These are phyloP conservation scores for Leptonema lineaticorne DNA, from an alignment of 1,140 invertebrate species.

Conservation along the genomic window DNA sequence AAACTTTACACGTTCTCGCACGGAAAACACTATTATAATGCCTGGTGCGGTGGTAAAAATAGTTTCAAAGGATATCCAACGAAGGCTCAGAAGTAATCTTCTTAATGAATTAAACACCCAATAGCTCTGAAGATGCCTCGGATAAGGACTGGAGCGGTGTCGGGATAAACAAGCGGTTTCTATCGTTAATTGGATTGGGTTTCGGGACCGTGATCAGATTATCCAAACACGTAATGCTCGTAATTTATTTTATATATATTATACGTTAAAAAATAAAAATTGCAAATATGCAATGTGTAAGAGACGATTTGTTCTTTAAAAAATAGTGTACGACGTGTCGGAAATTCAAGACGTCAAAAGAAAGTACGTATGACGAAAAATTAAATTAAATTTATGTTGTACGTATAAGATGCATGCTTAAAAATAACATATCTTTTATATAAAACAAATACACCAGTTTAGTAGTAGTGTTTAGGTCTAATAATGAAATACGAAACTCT, in stretches of 20 bases:
- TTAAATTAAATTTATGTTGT: too few relatives aligned
- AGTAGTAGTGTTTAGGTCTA: too few relatives aligned
- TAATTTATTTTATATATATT: neutral
- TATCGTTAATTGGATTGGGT: conserved; percentile 27
- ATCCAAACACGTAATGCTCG: conserved; percentile 3
- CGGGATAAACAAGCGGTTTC: conserved; percentile 27
- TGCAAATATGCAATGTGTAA: neutral
- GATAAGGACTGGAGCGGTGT: conserved; percentile 6
- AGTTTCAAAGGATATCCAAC: conserved; percentile 22
- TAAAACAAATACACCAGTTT: too few relatives aligned
- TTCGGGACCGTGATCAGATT: conserved; percentile 23
- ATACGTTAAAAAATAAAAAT: neutral
- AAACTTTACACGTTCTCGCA: too few relatives aligned
- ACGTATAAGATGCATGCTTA: too few relatives aligned
- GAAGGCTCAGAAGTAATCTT: conserved; percentile 20
- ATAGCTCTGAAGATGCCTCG: conserved; percentile 14
- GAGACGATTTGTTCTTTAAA: too few relatives aligned
- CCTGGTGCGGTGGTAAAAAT: neutral
- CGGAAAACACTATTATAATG: neutral
- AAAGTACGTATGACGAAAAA: too few relatives aligned
- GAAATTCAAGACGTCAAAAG: too few relatives aligned
- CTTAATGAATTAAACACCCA: conserved; percentile 31
- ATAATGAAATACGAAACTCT: too few relatives aligned
- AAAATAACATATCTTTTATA: too few relatives aligned
- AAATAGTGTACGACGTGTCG: too few relatives aligned